Base-by-base conservation (phyloP, 2,888 invertebrate genomes). In the Apamea sordens region DNA sequence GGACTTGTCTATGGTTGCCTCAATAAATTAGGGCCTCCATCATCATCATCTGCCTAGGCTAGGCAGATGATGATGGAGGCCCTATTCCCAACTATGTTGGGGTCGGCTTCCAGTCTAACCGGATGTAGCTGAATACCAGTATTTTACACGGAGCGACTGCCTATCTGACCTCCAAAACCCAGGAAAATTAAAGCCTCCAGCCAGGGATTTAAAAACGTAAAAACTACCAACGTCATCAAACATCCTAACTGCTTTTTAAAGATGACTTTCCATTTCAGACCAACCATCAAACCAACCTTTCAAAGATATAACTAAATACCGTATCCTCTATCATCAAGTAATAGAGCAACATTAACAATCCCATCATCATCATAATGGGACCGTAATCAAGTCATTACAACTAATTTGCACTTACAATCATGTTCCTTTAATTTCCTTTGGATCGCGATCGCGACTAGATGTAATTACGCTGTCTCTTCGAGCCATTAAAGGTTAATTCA, bases 401-500 rank as follows among this genome's bases (percentile, higher is more conserved):
- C 80, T 84, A 83, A 87, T 89, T 87, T 79, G 77, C 81, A 81
- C 83, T 81, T 77, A 71, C 71, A 80, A 78, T 73, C 61, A 67
- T 73, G 75, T 74, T 61, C 74, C 72, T 64, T 85, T 83, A 82
- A 82, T 83, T 82, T 79, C 56, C 68, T 80, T 76, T 32, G 72
- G 53, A 61, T 82, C 47, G 61, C 63, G 70, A 82, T 68, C 69
- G 78, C 32, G n/a, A 41, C 70, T 59, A 36, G 32, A 18, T 77
- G 70, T 77, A 89, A 88, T 88, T 85, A 86, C 59, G 63, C 50
- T 77, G 80, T 82, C 77, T 85, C 72, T 70, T 70, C 77, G 41
- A 56, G 56, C 70, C 44, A 81, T 83, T 80, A 85, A 15, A 77
- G 75, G 80, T 74, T 76, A 73, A 86, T 84, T 79, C 75, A 71